phyloP scores from a whole-genome alignment of 1,140 invertebrate genomes.

The Drosophila nigrodunni region DNA sequence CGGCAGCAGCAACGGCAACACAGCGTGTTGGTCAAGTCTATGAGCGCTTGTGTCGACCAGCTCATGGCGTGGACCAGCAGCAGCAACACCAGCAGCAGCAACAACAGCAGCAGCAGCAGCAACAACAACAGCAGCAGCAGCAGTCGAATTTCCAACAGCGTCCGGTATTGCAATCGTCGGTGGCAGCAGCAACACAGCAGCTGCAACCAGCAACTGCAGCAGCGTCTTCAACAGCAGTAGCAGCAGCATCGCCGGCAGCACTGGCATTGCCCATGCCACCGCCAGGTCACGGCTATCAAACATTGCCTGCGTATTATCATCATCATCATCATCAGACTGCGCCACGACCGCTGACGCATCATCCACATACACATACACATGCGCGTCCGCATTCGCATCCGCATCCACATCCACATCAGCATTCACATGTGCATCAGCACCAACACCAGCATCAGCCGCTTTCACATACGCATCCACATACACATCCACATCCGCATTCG shows the following conservation, averaged over 20 bases:
- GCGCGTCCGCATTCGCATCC: conserved; percentile 16
- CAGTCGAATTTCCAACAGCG: conserved; percentile 1
- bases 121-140: neutral
- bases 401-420: conserved; percentile 46
- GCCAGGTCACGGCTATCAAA: conserved; percentile 37
- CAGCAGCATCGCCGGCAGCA: conserved; percentile 17
- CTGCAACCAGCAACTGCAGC: neutral
- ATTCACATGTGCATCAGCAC: conserved; percentile 24
- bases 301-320: conserved; percentile 49
- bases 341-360: conserved; percentile 26
- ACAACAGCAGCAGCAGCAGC: conserved; percentile 6
- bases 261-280: conserved; percentile 14
- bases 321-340: conserved; percentile 13
- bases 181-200: conserved; percentile 2
- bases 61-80: conserved; percentile 16
- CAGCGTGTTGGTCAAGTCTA: conserved; percentile 18
- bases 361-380: conserved; percentile 13
- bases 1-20: conserved; percentile 30
- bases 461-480: conserved; percentile 23
- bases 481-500: conserved; percentile 31
- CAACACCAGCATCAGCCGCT: conserved; percentile 26
- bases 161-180: neutral
- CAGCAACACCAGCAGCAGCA: conserved; percentile 20
- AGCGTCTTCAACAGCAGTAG: neutral
- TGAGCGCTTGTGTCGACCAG: conserved; percentile 35